Evolutionary conservation across 1,140 invertebrate genomes (phyloP), one percentile per base, ranked within the genome.

Genomic region (Drosophila arawakana): DNA sequence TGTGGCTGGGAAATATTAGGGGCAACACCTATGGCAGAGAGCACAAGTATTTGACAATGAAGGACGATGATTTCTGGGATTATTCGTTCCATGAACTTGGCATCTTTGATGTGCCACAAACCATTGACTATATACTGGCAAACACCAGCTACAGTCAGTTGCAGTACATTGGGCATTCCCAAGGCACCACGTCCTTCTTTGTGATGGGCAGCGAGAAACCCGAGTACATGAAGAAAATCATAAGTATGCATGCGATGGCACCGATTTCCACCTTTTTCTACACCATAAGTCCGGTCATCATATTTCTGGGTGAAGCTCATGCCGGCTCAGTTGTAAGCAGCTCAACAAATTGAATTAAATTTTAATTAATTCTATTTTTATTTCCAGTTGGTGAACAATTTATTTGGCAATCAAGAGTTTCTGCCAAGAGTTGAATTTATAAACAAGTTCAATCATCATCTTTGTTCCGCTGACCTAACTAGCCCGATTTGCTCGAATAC

Each of bases 101-200:
- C 15, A 11, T 44, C 10, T 66, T 50, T n/a, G 69, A 72, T 49
- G 11, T 59, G 11, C 44, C 70, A 7, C 9, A 3, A 1, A 44
- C 21, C 7, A 73, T 73, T 58, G 70, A 73, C 3, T 59, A 15
- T 8, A n/a, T 37, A 3, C 61, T 67, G 1, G 6, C n/a, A 0
- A 5, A 7, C 8, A 67, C 70, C 8, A 15, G 39, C 3, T n/a
- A 21, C 15, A 13, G 10, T 1, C 44, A 46, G 7, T 25, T 73
- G 2, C 70, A 73, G 34, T 73, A 66, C 21, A 25, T 73, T 41
- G 70, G 70, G 6, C 70, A 73, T 18, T 73, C 70, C 7, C 70
- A 73, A 35, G 70, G 70, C 15, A 15, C 25, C 7, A 43, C 54
- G 3, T 7, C 62, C 2, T 67, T 73, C 37, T 58, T 46, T 35